phyloP scores from a whole-genome alignment of 2,113 vertebrate genomes.

The Hippocampus comes region DNA sequence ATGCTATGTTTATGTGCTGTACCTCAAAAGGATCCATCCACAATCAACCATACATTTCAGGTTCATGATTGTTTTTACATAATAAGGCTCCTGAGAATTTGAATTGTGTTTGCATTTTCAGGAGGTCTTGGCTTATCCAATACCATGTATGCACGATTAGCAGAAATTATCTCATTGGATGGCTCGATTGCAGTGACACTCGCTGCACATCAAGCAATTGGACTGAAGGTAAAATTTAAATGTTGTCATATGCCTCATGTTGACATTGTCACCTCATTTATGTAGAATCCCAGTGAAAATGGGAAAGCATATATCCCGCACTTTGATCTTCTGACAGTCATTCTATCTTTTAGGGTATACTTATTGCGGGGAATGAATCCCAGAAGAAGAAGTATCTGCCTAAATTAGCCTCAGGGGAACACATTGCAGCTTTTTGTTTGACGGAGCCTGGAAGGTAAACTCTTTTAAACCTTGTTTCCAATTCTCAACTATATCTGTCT shows the following conservation, averaged over 20 bases:
- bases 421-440: constrained; percentile 93
- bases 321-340: constrained; percentile 6
- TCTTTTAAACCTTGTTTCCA: background rate
- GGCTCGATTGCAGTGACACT: constrained; percentile 85
- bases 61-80: too few relatives aligned
- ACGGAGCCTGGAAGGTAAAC: constrained; percentile 89
- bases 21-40: too few relatives aligned
- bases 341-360: constrained; percentile 79
- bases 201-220: constrained; percentile 92
- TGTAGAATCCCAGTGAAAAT: too few relatives aligned
- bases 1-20: background rate
- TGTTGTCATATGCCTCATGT: too few relatives aligned
- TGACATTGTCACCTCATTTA: background rate
- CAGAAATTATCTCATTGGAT: constrained; percentile 83
- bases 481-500: background rate
- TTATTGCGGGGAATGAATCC: constrained; percentile 87
- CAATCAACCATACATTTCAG: background rate
- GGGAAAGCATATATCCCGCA: background rate
- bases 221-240: constrained; percentile 83
- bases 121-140: constrained; percentile 92
- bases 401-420: constrained; percentile 84
- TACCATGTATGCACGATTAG: constrained; percentile 89
- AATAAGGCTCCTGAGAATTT: background rate
- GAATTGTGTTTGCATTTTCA: constrained; percentile 33
- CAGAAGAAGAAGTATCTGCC: constrained; percentile 94